Evolutionary conservation across 2,113 vertebrate genomes (phyloP), one percentile per base, ranked within the genome.

Genomic region (Beaufortia kweichowensis): DNA sequence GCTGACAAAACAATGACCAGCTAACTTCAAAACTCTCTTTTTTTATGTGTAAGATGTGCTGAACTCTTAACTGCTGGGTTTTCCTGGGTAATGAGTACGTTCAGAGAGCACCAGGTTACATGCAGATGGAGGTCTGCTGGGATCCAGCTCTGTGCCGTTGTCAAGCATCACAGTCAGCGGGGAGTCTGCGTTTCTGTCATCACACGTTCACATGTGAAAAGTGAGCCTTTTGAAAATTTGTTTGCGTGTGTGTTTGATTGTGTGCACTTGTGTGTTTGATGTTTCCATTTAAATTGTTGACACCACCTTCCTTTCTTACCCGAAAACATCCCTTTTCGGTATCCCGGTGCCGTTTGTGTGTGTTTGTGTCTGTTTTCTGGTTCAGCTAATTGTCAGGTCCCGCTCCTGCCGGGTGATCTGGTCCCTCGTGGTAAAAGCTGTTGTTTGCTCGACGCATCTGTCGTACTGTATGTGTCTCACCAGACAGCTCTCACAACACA

Each of bases 401-500:
- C n/a, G 11, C 26, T 53, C 41, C 78, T 64, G 48, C 50, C 35
- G 41, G 57, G 39, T 70, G 76, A 24, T 33, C 80, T 68, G 62
- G 35, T 82, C 80, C 76, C 80, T 75, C 6, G 61, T 71, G 80
- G 73, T 65, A 60, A 64, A 79, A 77, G 69, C 64, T 70, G 76
- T 69, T 82, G 80, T 82, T 82, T 82, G 76, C 75, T 76, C 53
- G 17, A 48, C 31, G 76, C 80, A 76, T 65, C 80, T 82, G 80
- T 82, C 80, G 59, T 21, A n/a, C 50, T 75, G 68, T 41, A 48
- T 69, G 50, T 78, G 60, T 78, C 46, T 17, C 60, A 79, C 80
- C 69, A 75, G 76, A 82, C 64, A 78, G 59, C 75, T 68, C 50
- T 50, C 65, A 21, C 19, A 48, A 43, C 65, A 56, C 12, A 33